Evolutionary conservation across 2,113 vertebrate genomes (phyloP).

Genomic region (Brachypodius melanocephalos): DNA sequence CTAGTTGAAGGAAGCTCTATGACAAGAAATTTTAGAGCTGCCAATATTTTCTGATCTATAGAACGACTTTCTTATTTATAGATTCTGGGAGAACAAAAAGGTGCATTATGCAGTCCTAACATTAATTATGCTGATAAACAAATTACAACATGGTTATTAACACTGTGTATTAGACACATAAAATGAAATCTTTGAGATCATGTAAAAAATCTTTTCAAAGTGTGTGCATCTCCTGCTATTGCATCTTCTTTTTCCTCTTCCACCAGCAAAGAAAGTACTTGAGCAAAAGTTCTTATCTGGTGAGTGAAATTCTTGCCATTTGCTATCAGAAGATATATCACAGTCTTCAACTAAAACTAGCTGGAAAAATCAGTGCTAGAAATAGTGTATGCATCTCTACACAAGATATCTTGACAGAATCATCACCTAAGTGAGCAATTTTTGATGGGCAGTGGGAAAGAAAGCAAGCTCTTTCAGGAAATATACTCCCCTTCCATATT

Average conservation of each 20-base stretch:
- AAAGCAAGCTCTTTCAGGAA: neutral
- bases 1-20: neutral
- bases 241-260: neutral
- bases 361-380: neutral
- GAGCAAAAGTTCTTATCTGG: neutral
- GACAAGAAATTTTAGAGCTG: neutral
- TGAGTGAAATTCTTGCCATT: neutral
- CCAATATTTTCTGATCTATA: neutral
- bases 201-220: neutral
- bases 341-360: neutral
- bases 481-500: neutral
- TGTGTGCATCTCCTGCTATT: neutral
- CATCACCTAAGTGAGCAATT: neutral
- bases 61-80: neutral
- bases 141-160: neutral
- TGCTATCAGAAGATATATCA: neutral
- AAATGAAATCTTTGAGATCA: neutral
- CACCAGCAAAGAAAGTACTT: neutral
- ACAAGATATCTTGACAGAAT: neutral
- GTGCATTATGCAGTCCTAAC: neutral
- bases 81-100: neutral
- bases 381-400: neutral
- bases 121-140: neutral
- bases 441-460: constrained; percentile 4
- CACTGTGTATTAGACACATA: neutral